These are phyloP conservation scores for Callyntrura sp. DNA, from an alignment of 2,888 invertebrate genomes.

Conservation along the genomic window DNA sequence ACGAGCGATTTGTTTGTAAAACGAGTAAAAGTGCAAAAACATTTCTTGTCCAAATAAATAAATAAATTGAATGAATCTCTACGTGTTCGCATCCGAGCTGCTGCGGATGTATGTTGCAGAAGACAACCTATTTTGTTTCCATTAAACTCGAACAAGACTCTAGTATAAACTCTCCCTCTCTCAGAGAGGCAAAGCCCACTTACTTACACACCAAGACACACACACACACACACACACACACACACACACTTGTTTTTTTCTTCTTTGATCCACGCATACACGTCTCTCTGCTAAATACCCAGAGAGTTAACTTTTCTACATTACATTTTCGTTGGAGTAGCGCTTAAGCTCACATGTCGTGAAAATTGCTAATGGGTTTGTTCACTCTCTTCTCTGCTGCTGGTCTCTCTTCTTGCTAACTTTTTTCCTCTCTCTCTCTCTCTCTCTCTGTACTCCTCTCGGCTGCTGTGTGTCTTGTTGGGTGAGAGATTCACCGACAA, in stretches of 20 bases:
- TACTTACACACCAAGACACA: too few species aligned
- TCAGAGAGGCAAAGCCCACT: background rate
- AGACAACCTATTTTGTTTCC: constrained; percentile 32
- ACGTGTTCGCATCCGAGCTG: too few species aligned
- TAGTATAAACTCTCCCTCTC: background rate
- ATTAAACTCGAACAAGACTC: constrained; percentile 5
- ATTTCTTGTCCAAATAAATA: constrained; percentile 49
- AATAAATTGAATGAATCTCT: too few species aligned
- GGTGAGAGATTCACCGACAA: background rate
- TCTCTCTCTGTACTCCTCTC: too few species aligned
- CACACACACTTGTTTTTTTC: too few species aligned
- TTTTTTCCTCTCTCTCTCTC: background rate
- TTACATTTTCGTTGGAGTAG: too few species aligned
- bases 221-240: too few species aligned
- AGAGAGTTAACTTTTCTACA: too few species aligned
- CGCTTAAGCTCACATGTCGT: constrained; percentile 31
- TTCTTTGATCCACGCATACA: too few species aligned
- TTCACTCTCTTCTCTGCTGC: constrained; percentile 30
- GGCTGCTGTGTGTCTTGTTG: background rate
- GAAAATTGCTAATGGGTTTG: constrained; percentile 59
- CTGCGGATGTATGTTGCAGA: too few species aligned
- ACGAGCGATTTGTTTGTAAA: constrained; percentile 33
- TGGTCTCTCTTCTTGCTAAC: background rate
- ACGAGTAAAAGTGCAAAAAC: constrained; percentile 42
- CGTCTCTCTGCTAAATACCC: too few species aligned